These are phyloP conservation scores for Cyprinella venusta DNA, from an alignment of 2,797 vertebrate genomes.

Conservation along the genomic window DNA sequence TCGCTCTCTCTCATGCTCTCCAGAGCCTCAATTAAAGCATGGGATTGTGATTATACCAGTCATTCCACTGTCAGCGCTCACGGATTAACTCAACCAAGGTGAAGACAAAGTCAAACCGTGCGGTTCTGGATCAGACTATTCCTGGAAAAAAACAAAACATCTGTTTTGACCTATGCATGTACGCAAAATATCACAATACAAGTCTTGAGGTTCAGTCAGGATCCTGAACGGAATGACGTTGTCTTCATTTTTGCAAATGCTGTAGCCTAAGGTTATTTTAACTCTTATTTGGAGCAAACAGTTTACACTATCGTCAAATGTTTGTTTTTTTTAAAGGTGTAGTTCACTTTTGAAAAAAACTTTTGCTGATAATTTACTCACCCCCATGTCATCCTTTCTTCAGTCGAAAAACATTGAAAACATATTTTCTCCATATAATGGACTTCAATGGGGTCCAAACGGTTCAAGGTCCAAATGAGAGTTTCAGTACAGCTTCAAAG, in stretches of 20 bases:
- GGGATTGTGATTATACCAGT: constrained; percentile 31
- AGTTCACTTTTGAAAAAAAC: no score
- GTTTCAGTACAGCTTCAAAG: no score
- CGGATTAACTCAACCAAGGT: constrained; percentile 18
- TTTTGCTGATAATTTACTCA: no score
- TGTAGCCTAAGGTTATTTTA: neutral
- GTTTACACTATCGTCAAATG: neutral
- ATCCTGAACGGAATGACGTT: neutral
- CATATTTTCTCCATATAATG: no score
- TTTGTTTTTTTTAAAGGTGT: no score
- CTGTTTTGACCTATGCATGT: neutral
- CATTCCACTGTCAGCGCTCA: constrained; percentile 4
- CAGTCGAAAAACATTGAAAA: no score
- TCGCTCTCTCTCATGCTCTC: neutral
- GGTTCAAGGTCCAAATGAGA: no score
- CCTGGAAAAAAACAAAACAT: neutral
- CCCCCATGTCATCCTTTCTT: no score
- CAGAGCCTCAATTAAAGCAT: constrained; percentile 25
- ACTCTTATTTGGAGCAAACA: neutral
- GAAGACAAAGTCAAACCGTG: constrained; percentile 19
- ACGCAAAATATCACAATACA: neutral
- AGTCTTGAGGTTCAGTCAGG: neutral
- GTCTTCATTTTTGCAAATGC: neutral
- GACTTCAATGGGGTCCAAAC: no score
- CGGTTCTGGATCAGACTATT: neutral